Conservation (phyloP, 1,140 invertebrate species). For the Hypsibius dujardini region DNA sequence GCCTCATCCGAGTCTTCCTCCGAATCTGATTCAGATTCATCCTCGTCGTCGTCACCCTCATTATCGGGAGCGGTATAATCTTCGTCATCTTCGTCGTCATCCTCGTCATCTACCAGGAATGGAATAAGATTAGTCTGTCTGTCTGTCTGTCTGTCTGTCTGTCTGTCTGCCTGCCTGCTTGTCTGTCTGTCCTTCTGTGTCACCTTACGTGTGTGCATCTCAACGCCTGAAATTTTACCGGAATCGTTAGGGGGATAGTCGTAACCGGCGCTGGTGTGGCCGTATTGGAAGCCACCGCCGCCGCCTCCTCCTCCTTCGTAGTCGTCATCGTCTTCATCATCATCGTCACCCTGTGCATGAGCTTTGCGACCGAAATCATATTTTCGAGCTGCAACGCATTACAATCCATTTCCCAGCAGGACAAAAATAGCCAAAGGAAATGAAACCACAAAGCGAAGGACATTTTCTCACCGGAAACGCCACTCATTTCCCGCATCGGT, state of each 20-base stretch:
- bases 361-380: conserved; percentile 36
- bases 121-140: no score
- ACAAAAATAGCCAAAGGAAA: conserved; percentile 24
- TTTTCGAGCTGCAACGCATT: conserved; percentile 32
- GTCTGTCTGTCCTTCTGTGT: no score
- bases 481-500: conserved; percentile 77
- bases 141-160: no score
- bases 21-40: conserved; percentile 16
- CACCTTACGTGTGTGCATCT: no score
- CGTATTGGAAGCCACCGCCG: not conserved
- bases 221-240: no score
- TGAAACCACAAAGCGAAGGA: no score
- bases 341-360: conserved; percentile 30
- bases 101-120: not conserved
- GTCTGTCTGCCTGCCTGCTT: no score
- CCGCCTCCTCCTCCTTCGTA: conserved; percentile 28
- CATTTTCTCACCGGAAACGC: conserved; percentile 87
- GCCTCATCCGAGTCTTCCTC: conserved; percentile 25
- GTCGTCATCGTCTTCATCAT: conserved; percentile 34
- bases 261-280: no score
- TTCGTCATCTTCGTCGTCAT: conserved; percentile 18
- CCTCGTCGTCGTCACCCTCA: conserved; percentile 24
- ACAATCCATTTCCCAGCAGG: conserved; percentile 53
- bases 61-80: conserved; percentile 23
- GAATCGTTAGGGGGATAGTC: no score